Evolutionary conservation across 2,113 vertebrate genomes (phyloP).

Genomic region (Platysteira castanea): DNA sequence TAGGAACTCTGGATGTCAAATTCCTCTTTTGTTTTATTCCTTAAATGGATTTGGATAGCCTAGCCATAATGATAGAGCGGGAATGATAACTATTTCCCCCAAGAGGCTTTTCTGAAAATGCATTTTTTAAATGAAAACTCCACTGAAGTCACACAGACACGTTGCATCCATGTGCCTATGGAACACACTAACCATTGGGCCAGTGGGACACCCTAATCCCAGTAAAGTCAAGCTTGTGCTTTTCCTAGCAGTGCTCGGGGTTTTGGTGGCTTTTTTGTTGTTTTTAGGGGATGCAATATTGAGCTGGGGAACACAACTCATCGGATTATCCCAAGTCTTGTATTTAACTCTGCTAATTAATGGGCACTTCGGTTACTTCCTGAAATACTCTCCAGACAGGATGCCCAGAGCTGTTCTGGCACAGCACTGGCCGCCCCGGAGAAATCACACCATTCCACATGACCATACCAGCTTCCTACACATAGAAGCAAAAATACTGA

Average conservation of each 20-base stretch:
- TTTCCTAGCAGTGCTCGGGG: neutral
- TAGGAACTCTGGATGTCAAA: neutral
- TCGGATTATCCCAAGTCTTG: neutral
- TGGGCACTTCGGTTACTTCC: neutral
- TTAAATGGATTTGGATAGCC: slow-evolving; percentile 27
- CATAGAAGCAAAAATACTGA: neutral
- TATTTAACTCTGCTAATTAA: neutral
- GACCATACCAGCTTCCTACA: neutral
- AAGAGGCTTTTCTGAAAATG: neutral
- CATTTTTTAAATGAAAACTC: neutral
- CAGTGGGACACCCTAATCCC: neutral
- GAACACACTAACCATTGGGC: neutral
- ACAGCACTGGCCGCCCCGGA: neutral
- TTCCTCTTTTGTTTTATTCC: slow-evolving; percentile 29
- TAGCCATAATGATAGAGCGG: neutral
- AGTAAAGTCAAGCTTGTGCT: neutral
- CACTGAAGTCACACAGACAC: neutral
- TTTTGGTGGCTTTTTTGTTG: neutral
- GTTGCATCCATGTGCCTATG: accelerated
- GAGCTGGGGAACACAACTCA: neutral
- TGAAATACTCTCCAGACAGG: neutral
- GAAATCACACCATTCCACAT: neutral
- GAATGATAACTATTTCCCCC: slow-evolving; percentile 34
- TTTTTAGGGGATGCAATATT: neutral
- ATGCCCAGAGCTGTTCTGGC: neutral